Evolutionary conservation across 2,888 invertebrate genomes (phyloP).

Genomic region (Mythimna ferrago): DNA sequence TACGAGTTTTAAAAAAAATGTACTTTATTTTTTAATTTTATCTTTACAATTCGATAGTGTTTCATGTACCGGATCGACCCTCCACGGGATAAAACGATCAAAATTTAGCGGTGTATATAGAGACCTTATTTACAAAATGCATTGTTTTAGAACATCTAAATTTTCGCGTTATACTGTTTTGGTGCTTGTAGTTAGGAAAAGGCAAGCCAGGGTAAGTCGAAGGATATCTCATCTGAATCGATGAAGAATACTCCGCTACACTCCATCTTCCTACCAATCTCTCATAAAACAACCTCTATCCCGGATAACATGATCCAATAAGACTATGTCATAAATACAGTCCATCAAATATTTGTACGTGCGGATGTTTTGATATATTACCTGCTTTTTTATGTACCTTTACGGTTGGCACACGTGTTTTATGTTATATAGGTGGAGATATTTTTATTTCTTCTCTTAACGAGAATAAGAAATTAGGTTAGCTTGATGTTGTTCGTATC

Average conservation of each 20-base stretch:
- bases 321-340: slow-evolving; percentile 39
- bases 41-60: too few relatives aligned
- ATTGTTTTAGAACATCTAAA: too few relatives aligned
- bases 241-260: neutral
- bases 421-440: neutral
- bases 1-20: too few relatives aligned
- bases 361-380: slow-evolving; percentile 41
- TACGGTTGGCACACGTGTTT: neutral
- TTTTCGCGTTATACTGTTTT: too few relatives aligned
- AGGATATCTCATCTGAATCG: too few relatives aligned
- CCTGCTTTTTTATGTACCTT: slow-evolving; percentile 25
- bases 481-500: neutral
- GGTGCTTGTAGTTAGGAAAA: too few relatives aligned
- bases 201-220: too few relatives aligned
- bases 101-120: too few relatives aligned
- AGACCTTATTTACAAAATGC: too few relatives aligned
- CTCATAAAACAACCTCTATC: slow-evolving; percentile 1
- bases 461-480: neutral
- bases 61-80: too few relatives aligned
- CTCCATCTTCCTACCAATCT: neutral
- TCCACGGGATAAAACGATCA: too few relatives aligned
- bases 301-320: slow-evolving; percentile 23
- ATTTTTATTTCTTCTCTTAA: neutral
- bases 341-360: slow-evolving; percentile 57
- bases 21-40: too few relatives aligned